Conservation (phyloP, 2,113 vertebrate genomes). For the Zeus faber region DNA sequence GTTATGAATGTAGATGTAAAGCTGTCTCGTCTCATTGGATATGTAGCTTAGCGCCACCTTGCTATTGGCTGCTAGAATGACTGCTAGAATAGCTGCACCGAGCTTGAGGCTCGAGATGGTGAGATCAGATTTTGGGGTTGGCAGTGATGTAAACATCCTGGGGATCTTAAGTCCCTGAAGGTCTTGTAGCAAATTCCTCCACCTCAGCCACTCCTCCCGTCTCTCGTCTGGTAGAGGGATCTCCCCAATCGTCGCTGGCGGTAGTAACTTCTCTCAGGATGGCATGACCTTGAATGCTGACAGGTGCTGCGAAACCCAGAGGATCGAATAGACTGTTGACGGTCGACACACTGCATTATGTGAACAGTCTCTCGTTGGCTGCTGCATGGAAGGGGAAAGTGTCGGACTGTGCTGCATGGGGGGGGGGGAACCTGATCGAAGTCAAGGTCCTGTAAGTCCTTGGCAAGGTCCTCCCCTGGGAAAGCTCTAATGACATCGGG, state of each 20-base stretch:
- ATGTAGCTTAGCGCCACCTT: neutral
- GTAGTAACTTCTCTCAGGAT: too few relatives aligned
- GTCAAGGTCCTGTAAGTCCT: conserved; percentile 6
- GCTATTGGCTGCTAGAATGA: neutral
- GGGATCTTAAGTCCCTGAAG: conserved; percentile 8
- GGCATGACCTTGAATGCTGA: too few relatives aligned
- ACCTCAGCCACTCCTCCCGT: too few relatives aligned
- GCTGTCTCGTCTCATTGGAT: neutral
- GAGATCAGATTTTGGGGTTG: conserved; percentile 12
- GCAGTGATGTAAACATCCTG: neutral
- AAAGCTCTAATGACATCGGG: neutral
- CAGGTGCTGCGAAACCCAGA: conserved; percentile 15
- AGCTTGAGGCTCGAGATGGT: conserved; percentile 20
- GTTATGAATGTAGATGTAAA: neutral
- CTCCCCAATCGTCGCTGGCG: conserved; percentile 19
- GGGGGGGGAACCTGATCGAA: neutral
- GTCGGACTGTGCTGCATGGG: conserved; percentile 17
- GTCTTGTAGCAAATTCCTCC: conserved; percentile 10
- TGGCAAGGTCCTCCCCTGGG: too few relatives aligned
- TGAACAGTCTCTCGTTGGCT: conserved; percentile 25
- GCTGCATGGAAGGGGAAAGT: neutral
- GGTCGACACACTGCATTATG: conserved; percentile 8
- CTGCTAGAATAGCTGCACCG: conserved; percentile 16
- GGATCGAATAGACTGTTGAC: conserved; percentile 26
- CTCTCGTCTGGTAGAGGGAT: conserved; percentile 12